phyloP scores from a whole-genome alignment of 2,797 vertebrate genomes.

The Syncerus caffer region DNA sequence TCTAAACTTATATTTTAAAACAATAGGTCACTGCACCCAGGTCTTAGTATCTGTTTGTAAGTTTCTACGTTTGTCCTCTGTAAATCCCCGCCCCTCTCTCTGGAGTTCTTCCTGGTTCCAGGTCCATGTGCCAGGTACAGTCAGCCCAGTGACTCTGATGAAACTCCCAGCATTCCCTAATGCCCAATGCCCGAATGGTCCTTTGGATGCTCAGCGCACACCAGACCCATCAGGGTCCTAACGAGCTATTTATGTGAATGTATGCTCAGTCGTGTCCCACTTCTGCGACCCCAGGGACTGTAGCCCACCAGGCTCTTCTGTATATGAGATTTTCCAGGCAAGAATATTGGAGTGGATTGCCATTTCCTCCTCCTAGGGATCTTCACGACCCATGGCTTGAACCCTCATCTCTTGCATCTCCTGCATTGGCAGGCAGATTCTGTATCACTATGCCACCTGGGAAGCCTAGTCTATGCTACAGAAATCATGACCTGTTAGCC shows the following conservation, averaged over 20 bases:
- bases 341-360: neutral
- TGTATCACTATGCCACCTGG: neutral
- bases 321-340: neutral
- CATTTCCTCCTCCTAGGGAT: neutral
- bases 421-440: neutral
- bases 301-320: neutral
- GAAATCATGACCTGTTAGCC: neutral
- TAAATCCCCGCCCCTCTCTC: neutral
- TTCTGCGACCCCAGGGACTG: fast-evolving
- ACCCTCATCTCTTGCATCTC: neutral
- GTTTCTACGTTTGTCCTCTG: neutral
- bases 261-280: fast-evolving
- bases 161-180: neutral
- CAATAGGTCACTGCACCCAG: neutral
- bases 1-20: neutral
- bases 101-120: neutral
- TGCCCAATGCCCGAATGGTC: neutral
- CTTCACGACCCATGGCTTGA: fast-evolving
- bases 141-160: neutral
- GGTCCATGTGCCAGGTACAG: neutral
- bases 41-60: neutral
- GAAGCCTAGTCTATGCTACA: neutral
- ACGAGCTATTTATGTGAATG: neutral
- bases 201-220: neutral
- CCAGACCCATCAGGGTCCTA: fast-evolving